phyloP scores from a whole-genome alignment of 2,113 vertebrate species.

The Piaya cayana region DNA sequence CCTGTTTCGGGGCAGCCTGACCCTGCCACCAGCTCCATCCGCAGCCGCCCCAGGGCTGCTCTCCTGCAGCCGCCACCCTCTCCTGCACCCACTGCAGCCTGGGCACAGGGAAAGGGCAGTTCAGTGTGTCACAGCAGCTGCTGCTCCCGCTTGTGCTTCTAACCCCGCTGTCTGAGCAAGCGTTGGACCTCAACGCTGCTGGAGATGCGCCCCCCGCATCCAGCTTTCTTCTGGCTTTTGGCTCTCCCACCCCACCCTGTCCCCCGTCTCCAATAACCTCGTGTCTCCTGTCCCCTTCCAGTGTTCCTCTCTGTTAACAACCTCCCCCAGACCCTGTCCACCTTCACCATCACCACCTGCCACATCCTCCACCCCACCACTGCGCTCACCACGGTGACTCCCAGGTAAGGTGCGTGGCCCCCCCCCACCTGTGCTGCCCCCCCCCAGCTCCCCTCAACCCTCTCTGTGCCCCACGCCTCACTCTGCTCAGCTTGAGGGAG shows the following conservation, averaged over 20 bases:
- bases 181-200: accelerated
- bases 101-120: accelerated
- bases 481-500: background rate
- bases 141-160: background rate
- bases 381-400: conserved; percentile 75
- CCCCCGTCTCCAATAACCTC: background rate
- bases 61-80: too few relatives aligned
- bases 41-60: too few relatives aligned
- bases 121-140: accelerated
- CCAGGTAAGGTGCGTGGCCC: conserved; percentile 75
- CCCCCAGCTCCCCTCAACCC: background rate
- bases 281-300: conserved; percentile 74
- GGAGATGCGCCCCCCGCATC: accelerated
- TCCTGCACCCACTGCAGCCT: too few relatives aligned
- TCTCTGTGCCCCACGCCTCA: accelerated
- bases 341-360: conserved; percentile 84
- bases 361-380: conserved; percentile 80
- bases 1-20: background rate
- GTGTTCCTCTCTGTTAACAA: conserved; percentile 81
- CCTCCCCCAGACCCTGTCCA: conserved; percentile 81
- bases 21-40: background rate
- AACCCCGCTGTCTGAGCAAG: background rate
- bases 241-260: too few relatives aligned
- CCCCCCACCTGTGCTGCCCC: background rate
- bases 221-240: background rate